A percentile compares a stretch with the other conserved stretches of the same genome.
These are phyloP conservation scores for Noctilio leporinus DNA, from an alignment of 2,113 vertebrate genomes.

Conservation along the genomic window DNA sequence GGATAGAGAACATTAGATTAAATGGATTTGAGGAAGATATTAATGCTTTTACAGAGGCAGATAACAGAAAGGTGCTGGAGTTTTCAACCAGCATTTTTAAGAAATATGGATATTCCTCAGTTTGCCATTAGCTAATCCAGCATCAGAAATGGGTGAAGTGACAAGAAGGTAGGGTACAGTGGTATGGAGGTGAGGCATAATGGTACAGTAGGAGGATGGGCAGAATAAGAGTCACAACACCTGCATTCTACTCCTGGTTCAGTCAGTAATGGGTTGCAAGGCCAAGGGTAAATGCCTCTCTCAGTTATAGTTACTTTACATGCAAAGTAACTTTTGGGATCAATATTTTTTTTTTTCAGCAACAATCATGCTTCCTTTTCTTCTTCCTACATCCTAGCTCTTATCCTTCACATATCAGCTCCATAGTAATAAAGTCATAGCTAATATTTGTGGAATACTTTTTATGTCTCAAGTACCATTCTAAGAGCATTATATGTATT, in stretches of 20 bases:
- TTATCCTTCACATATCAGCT: no score
- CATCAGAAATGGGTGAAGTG: not conserved
- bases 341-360: not conserved
- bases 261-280: not conserved
- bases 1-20: not conserved
- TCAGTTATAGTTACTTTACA: not conserved
- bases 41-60: not conserved
- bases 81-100: not conserved
- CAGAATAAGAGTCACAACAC: not conserved
- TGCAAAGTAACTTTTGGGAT: not conserved
- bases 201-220: not conserved
- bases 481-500: not conserved
- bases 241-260: not conserved
- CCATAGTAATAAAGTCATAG: not conserved
- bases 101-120: not conserved
- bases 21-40: not conserved
- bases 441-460: not conserved
- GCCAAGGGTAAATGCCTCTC: not conserved
- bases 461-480: not conserved
- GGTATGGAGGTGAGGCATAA: not conserved
- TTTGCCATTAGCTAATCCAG: not conserved
- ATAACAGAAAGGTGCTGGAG: not conserved
- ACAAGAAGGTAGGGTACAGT: not conserved
- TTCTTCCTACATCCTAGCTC: not conserved
- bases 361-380: not conserved